Evolutionary conservation across 2,888 invertebrate genomes (phyloP), one percentile per base, ranked within the genome.

Genomic region (Chironomus riparius): DNA sequence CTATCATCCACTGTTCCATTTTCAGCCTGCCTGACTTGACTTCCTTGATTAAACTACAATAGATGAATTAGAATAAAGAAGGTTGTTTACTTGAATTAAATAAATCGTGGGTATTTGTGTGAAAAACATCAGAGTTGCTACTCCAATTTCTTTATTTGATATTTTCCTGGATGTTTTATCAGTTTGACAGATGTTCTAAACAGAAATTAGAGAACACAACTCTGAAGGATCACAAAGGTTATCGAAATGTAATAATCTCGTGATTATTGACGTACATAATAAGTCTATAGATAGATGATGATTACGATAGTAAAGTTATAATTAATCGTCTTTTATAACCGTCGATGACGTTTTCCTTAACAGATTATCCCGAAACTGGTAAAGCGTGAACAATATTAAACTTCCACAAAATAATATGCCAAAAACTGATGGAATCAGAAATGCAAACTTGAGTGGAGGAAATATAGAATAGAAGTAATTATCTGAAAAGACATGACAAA

Each of bases 351-450:
- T 15, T n/a, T n/a, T n/a, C 15, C 13, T 2, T 2, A 65, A 10
- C 3, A 65, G 21, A 65, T 68, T 38, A 7, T 65, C 74, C 3
- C 68, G 47, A 74, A 74, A 48, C 80, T 90, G 89, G 81, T 87
- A 88, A 7, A 88, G 78, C 0, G 90, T 90, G 81, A 88, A 91
- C 0, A 85, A 78, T 81, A 89, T 87, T 74, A 91, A 86, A 47
- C 89, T 88, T 71, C 91, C 91, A 77, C 91, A 83, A 80, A 91
- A 90, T 76, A 86, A 82, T 1, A 90, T 83, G 0, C 91, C 90
- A 82, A 87, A 87, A 48, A 85, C 80, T 4, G 88, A 89, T 78
- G 90, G 89, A 76, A 86, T 81, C 7, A 88, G 82, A 13, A 92
- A 84, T 47, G 87, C 88, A 84, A 88, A 87, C 81, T 86, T 83